Evolutionary conservation across 2,888 invertebrate species (phyloP).

Genomic region (Zygaena filipendulae): DNA sequence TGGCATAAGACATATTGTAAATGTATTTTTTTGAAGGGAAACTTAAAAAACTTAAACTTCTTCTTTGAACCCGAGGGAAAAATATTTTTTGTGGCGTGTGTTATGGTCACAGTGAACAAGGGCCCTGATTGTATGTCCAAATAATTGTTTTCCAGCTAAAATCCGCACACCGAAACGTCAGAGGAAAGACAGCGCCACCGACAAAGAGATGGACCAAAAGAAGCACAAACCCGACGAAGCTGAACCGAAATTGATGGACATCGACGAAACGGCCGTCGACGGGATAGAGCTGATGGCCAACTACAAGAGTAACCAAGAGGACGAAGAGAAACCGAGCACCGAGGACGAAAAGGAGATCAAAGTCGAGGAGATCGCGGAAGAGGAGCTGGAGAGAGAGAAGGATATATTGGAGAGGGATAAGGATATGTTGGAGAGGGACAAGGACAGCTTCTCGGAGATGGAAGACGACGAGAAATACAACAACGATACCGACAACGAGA

Average conservation of each 20-base stretch:
- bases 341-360: slow-evolving; percentile 51
- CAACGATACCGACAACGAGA: slow-evolving; percentile 59
- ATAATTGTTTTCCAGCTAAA: slow-evolving; percentile 38
- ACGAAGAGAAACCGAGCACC: slow-evolving; percentile 47
- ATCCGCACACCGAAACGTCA: slow-evolving; percentile 59
- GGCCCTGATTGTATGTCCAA: no score
- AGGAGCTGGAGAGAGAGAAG: slow-evolving; percentile 29
- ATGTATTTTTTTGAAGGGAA: no score
- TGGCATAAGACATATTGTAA: no score
- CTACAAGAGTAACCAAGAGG: slow-evolving; percentile 42
- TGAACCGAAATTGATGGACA: slow-evolving; percentile 39
- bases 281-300: slow-evolving; percentile 60
- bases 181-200: slow-evolving; percentile 67
- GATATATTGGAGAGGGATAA: slow-evolving; percentile 25
- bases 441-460: slow-evolving; percentile 60
- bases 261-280: slow-evolving; percentile 61
- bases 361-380: slow-evolving; percentile 38
- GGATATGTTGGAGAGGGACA: slow-evolving; percentile 43
- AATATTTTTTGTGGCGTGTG: no score
- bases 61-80: no score
- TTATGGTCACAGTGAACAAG: no score
- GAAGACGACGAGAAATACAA: slow-evolving; percentile 61
- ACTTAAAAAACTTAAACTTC: no score
- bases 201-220: slow-evolving; percentile 47
- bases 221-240: slow-evolving; percentile 44